Evolutionary conservation across 2,797 vertebrate genomes (phyloP), one percentile per base, ranked within the genome.

Genomic region (Cossypha niveicapilla): DNA sequence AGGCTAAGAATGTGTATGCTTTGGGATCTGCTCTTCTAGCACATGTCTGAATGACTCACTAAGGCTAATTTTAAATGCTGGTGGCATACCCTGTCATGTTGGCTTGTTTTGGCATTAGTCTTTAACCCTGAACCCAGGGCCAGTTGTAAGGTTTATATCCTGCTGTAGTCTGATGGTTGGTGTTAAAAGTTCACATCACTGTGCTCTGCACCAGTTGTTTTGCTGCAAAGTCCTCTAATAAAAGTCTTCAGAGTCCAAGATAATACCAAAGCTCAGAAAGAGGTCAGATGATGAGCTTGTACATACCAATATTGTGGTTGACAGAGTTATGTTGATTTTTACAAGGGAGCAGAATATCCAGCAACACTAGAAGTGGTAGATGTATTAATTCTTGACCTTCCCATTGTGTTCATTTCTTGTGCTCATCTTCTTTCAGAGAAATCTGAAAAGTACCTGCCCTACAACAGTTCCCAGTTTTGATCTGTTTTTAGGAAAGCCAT

Each of bases 1-100:
- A 58, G 83, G n/a, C 44, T 77, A 66, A 73, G 53, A 65, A 44
- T 68, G 50, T 51, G 51, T 27, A 65, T 82, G 39, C 9, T 50
- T 84, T 85, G 54, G 21, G 65, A 83, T 85, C 27, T 84, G 24
- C 10, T 84, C 56, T 68, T 86, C 73, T 79, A 79, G n/a, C 66
- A 62, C 9, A 15, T 61, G 10, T 42, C 56, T 82, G 32, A 32
- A 37, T 87, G 95, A 93, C 54, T 92, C 65, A 85, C 72, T 61
- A 74, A 85, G 53, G 39, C 60, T 87, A 65, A 85, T 87, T 93
- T 88, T 89, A 93, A 87, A 61, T 87, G 60, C 37, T 80, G 37
- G 25, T 88, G 77, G 9, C 44, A 50, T 42, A 39, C 53, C 27
- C 44, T 87, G n/a, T 87, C 63, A 35, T 41, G 13, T 79, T 92